These are phyloP conservation scores for Tridacna crocea DNA, from an alignment of 2,888 invertebrate genomes.

Conservation along the genomic window DNA sequence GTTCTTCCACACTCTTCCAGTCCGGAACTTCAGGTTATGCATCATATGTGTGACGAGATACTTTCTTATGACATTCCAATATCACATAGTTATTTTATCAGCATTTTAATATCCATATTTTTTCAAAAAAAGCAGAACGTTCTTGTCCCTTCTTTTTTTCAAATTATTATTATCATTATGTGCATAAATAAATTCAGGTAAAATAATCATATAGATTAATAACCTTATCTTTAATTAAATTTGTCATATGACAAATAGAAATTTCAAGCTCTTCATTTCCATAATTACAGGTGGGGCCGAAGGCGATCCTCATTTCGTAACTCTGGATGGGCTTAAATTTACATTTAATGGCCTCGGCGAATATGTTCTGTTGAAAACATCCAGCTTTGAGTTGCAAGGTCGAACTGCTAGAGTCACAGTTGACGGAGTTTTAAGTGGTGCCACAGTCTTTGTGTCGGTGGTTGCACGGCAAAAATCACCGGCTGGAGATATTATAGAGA, in stretches of 20 bases:
- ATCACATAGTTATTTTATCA: too few species aligned
- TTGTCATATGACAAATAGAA: background rate
- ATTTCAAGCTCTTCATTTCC: background rate
- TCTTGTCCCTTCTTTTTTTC: too few species aligned
- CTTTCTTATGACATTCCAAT: background rate
- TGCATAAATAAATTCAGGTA: too few species aligned
- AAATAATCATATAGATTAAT: too few species aligned
- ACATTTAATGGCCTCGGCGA: conserved; percentile 73
- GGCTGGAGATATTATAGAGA: conserved; percentile 53
- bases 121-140: too few species aligned
- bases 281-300: conserved; percentile 50
- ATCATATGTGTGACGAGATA: too few species aligned
- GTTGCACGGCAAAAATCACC: conserved; percentile 56
- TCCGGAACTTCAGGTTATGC: conserved; percentile 60
- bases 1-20: conserved; percentile 29
- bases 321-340: conserved; percentile 63
- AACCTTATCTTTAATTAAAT: too few species aligned
- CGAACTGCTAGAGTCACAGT: conserved; percentile 22
- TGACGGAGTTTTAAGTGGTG: conserved; percentile 42
- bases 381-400: conserved; percentile 54
- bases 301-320: conserved; percentile 69
- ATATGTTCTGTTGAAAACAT: conserved; percentile 53
- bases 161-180: too few species aligned
- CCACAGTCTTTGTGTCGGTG: conserved; percentile 61
- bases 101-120: too few species aligned